phyloP scores from a whole-genome alignment of 2,113 vertebrate genomes.

The Tyrannus savana region DNA sequence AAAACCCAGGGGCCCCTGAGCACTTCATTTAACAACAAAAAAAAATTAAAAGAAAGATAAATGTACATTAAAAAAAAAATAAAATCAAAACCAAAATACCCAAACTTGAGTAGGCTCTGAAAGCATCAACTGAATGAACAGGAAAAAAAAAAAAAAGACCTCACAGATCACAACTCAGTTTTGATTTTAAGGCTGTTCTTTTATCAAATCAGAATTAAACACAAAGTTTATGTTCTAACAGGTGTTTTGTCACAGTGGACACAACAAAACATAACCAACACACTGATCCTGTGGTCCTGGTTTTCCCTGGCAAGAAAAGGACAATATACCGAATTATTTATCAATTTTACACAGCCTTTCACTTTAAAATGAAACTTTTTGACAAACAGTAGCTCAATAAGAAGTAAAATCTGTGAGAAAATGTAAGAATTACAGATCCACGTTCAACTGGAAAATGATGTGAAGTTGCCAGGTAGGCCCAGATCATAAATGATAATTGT shows the following conservation, averaged over 20 bases:
- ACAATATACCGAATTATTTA: background rate
- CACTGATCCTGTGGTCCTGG: background rate
- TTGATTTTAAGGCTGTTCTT: background rate
- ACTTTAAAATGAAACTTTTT: background rate
- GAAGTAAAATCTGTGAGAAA: background rate
- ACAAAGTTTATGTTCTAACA: background rate
- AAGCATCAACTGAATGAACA: background rate
- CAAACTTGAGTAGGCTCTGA: background rate
- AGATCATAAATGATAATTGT: background rate
- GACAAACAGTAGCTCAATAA: background rate
- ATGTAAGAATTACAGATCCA: background rate
- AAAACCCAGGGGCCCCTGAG: background rate
- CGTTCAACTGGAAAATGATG: background rate
- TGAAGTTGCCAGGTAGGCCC: background rate
- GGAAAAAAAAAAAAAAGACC: background rate
- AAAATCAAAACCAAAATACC: background rate
- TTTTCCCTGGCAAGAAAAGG: background rate
- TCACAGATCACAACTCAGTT: background rate
- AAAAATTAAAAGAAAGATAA: background rate
- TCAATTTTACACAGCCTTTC: background rate
- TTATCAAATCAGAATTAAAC: background rate
- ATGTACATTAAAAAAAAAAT: background rate
- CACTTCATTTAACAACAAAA: background rate
- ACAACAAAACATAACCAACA: background rate
- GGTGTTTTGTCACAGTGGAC: background rate